phyloP scores from a whole-genome alignment of 2,888 invertebrate species.

The Digitonthophagus gazella region DNA sequence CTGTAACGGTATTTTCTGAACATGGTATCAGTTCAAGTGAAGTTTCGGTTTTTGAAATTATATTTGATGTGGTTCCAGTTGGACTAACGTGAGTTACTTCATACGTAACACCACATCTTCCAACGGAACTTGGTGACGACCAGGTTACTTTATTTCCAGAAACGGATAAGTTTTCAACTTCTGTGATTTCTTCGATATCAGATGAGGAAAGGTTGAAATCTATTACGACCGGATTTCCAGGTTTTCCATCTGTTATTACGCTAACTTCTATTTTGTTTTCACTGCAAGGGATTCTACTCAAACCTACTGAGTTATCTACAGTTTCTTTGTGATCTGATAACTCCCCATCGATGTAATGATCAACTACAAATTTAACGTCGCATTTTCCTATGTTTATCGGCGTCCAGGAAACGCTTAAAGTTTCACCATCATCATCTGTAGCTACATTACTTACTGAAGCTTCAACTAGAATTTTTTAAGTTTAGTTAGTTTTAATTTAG shows the following conservation, averaged over 20 bases:
- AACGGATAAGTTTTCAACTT: conserved; percentile 9
- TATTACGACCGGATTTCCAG: background rate
- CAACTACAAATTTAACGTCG: conserved; percentile 5
- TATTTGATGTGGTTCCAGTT: background rate
- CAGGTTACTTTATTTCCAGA: conserved; percentile 7
- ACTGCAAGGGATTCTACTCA: conserved; percentile 20
- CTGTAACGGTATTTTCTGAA: conserved; percentile 7
- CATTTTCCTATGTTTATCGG: conserved; percentile 15
- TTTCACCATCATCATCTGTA: conserved; percentile 1
- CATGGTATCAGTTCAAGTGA: conserved; percentile 2
- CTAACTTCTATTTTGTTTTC: conserved; percentile 4
- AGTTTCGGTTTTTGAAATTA: background rate
- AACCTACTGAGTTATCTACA: background rate
- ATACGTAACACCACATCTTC: conserved; percentile 10
- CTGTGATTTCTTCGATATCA: conserved; percentile 14
- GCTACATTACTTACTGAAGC: background rate
- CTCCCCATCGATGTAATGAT: conserved; percentile 18
- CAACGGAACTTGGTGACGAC: conserved; percentile 15
- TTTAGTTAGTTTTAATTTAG: too few relatives aligned
- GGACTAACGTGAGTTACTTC: conserved; percentile 3
- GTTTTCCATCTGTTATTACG: background rate
- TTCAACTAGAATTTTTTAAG: background rate
- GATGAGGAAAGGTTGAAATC: conserved; percentile 9
- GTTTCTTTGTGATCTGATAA: background rate
- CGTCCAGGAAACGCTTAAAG: conserved; percentile 10